These are phyloP conservation scores for Drosophila pseudotakahashii DNA, from an alignment of 2,888 invertebrate genomes.

Conservation along the genomic window DNA sequence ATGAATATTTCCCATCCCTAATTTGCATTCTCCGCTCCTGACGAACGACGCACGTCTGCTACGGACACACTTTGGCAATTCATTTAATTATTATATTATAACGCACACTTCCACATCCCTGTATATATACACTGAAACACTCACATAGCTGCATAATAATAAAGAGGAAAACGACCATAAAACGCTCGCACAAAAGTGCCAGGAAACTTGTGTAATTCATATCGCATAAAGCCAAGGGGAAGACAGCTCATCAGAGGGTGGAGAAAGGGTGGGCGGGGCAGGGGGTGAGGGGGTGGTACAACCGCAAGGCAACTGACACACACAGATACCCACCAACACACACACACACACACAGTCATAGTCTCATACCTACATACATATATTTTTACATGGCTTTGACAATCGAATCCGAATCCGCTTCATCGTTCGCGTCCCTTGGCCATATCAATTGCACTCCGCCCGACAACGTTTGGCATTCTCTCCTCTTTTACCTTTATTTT, in stretches of 20 bases:
- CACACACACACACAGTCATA: constrained; percentile 2
- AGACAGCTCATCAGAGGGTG: constrained; percentile 33
- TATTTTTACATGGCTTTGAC: constrained; percentile 72
- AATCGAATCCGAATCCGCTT: constrained; percentile 65
- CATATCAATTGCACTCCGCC: constrained; percentile 69
- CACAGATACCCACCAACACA: constrained; percentile 25
- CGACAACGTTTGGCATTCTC: constrained; percentile 41
- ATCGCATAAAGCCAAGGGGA: constrained; percentile 62
- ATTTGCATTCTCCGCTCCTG: constrained; percentile 29
- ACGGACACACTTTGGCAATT: constrained; percentile 81
- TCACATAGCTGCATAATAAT: constrained; percentile 61
- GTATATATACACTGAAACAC: constrained; percentile 11
- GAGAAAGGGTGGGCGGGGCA: constrained; percentile 7
- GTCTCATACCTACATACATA: constrained; percentile 1
- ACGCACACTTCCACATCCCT: constrained; percentile 36
- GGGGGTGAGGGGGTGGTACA: constrained; percentile 16
- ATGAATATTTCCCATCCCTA: constrained; percentile 33
- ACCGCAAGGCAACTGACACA: constrained; percentile 57
- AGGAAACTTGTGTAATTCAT: constrained; percentile 79
- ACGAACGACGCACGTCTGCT: constrained; percentile 69
- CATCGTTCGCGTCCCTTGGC: constrained; percentile 49
- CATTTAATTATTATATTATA: constrained; percentile 82
- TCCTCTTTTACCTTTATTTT: constrained; percentile 14
- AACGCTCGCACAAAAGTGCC: constrained; percentile 60
- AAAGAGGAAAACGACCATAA: constrained; percentile 77